Percentiles rank a stretch among this genome's conserved stretches.
These are phyloP conservation scores for Pyrgus malvae DNA, from an alignment of 2,888 invertebrate species.

Conservation along the genomic window DNA sequence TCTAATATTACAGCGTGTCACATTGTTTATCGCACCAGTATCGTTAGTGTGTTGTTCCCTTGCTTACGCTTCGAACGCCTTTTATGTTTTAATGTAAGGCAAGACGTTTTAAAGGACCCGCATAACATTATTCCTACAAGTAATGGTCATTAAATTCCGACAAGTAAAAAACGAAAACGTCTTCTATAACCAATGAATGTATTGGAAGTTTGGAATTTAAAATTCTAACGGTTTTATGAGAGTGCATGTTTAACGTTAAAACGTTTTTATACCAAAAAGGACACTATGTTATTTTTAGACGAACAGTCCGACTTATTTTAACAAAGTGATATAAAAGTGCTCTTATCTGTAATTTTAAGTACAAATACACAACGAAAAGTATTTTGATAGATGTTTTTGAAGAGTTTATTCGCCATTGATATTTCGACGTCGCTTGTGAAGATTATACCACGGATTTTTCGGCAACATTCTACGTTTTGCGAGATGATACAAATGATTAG, in stretches of 20 bases:
- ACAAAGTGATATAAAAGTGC: constrained; percentile 53
- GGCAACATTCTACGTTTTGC: constrained; percentile 52
- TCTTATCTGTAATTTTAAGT: constrained; percentile 50
- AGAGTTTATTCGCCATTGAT: constrained; percentile 35
- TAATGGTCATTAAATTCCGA: not conserved
- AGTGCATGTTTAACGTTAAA: constrained; percentile 5
- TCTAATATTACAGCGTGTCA: not conserved
- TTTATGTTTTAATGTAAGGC: constrained; percentile 8
- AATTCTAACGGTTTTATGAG: constrained; percentile 29
- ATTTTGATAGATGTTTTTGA: constrained; percentile 37
- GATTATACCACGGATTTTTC: constrained; percentile 27
- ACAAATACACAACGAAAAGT: constrained; percentile 39
- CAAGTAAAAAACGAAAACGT: not conserved
- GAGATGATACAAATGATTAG: constrained; percentile 72
- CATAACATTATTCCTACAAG: constrained; percentile 1
- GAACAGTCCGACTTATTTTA: constrained; percentile 28
- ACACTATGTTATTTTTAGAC: constrained; percentile 28
- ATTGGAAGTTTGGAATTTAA: constrained; percentile 26
- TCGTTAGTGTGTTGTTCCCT: constrained; percentile 1
- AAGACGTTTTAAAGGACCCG: constrained; percentile 8
- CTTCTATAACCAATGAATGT: constrained; percentile 23
- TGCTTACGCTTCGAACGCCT: constrained; percentile 3
- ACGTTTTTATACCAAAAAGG: constrained; percentile 32
- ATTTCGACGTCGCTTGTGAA: constrained; percentile 39
- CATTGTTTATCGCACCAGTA: constrained; percentile 3